These are phyloP conservation scores for Caenorhabditis zanzibari DNA, from an alignment of 2,888 invertebrate species.

Conservation along the genomic window DNA sequence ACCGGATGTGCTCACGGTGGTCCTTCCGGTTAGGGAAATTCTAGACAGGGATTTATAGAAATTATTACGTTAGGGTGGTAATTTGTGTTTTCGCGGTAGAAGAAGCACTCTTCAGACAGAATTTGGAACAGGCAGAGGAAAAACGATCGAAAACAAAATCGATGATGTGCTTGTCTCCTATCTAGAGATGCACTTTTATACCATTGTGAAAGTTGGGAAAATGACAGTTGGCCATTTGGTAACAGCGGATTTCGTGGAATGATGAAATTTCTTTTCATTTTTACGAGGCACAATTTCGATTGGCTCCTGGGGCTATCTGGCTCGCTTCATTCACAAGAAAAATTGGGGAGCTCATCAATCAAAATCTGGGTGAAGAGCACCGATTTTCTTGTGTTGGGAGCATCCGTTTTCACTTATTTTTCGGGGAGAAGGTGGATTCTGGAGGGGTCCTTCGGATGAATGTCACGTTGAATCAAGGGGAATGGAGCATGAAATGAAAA, in stretches of 20 bases:
- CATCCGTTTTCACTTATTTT: constrained; percentile 16
- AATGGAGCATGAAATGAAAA: constrained; percentile 16
- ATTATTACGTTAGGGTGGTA: no score
- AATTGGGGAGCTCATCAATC: constrained; percentile 45
- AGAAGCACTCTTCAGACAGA: not conserved
- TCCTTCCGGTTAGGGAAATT: constrained; percentile 1
- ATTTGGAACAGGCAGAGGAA: not conserved
- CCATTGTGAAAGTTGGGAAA: not conserved
- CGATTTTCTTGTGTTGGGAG: not conserved
- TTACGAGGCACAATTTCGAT: constrained; percentile 17
- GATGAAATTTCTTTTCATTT: constrained; percentile 44
- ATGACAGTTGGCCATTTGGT: constrained; percentile 58
- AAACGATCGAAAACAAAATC: not conserved
- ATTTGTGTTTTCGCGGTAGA: constrained; percentile 20
- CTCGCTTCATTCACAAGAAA: not conserved
- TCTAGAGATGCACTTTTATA: constrained; percentile 48
- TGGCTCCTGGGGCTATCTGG: constrained; percentile 1
- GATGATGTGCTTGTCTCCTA: not conserved
- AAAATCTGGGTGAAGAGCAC: constrained; percentile 32
- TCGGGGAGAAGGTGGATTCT: not conserved
- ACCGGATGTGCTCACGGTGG: constrained; percentile 48
- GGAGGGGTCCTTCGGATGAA: not conserved
- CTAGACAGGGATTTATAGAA: no score
- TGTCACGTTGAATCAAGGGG: constrained; percentile 37
- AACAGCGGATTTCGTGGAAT: constrained; percentile 48